Base-by-base conservation (phyloP, 2,113 vertebrate genomes). In the Alligator sinensis region DNA sequence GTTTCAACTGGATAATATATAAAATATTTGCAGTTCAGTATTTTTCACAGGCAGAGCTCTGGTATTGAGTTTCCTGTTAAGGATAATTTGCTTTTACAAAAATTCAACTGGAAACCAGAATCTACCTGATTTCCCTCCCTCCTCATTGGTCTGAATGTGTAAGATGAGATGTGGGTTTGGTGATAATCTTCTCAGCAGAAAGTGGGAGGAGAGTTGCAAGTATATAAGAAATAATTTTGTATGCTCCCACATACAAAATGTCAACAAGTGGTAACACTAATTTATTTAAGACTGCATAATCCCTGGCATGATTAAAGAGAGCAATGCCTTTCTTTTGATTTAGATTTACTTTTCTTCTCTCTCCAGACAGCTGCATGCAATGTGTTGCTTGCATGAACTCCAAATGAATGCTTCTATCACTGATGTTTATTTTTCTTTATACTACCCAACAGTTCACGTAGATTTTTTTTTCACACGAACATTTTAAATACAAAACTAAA, bases 311-410 rank as follows among this genome's bases (percentile, higher is more conserved):
- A 98, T 98, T 98, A 97, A 97, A 98, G 97, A 95, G 77, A 95
- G 84, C 34, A 63, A 3, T 59, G 91, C 89, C 94, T 97, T 95
- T 79, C 92, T 96, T 98, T 97, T 97, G 90, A 98, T 98, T 97
- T 90, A 64, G 25, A 92, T 96, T 93, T 97, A 97, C 98, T 98
- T 98, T 98, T 97, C 94, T 86, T 97, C 97, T 94, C 66, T 85
- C 58, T 95, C 90, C 85, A 97, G 98, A 97, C 98, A 99, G 98
- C 98, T 98, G 98, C 94, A 70, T 94, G 93, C 98, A 98, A 96
- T 92, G 95, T 98, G 98, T 96, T 93, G 91, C 95, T 97, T 91
- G 70, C 89, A 94, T 80, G 74, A 93, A 95, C 93, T 97, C 95
- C 91, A 96, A 70, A 75, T 66, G 96, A 96, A 97, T 93, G 93